Evolutionary conservation across 2,888 invertebrate genomes (phyloP), one percentile per base, ranked within the genome.

Genomic region (Chelonus formosanus): DNA sequence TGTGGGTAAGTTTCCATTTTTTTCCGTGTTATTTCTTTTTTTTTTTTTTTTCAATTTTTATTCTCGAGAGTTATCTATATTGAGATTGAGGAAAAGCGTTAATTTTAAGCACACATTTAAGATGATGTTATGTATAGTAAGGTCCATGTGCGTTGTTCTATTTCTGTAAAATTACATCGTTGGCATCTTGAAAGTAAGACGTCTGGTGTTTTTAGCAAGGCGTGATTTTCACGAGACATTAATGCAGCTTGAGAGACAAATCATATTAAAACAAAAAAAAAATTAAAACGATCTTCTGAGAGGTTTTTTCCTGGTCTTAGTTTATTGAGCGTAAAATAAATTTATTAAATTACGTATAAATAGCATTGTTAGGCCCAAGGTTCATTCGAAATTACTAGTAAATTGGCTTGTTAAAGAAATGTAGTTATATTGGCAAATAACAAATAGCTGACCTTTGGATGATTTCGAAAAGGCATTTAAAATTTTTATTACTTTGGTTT

Each of bases 1-100:
- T 83, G 47, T 83, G 83, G 83, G 83, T 83, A 71, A 82, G 82
- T 80, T 34, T 64, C 50, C 20, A 20, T 1, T 20, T 20, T 20
- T 20, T 20, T 20, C 2, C 20, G 20, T 20, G 20, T 20, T 2
- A 20, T 20, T 20, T 2, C 20, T 20, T 20, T 20, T 20, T 20
- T 20, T 20, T 20, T 20, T 20, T 20, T 20, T 20, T 20, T 20
- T 20, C 20, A 1, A 20, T 20, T 20, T 20, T 20, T 20, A 20
- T 20, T 20, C 20, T 20, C 2, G 20, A 20, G 20, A 20, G 20
- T 20, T 20, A 20, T 20, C 20, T 20, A 20, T 20, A 20, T 20
- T 20, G 20, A 20, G 20, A 2, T 20, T 20, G 32, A 20, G n/a
- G 5, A 10, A n/a, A 45, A 48, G 32, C 31, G 6, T 36, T 5